These are phyloP conservation scores for Leucopternis melanops DNA, from an alignment of 2,113 vertebrate genomes.

Conservation along the genomic window DNA sequence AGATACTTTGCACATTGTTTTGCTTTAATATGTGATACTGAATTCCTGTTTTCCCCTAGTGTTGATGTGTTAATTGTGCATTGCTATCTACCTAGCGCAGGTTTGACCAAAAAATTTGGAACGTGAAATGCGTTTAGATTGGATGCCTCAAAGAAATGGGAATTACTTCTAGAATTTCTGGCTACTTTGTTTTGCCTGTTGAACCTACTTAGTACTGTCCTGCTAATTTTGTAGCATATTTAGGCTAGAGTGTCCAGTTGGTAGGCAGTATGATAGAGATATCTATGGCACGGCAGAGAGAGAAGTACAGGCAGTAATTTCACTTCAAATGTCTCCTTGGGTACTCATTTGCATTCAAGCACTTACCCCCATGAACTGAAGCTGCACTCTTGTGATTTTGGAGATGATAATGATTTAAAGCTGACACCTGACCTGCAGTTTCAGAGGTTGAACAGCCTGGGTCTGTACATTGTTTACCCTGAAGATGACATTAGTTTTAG, in stretches of 20 bases:
- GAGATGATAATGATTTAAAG: background rate
- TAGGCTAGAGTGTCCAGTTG: background rate
- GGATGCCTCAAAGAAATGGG: background rate
- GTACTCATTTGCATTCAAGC: background rate
- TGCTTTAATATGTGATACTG: background rate
- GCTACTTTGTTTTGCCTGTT: background rate
- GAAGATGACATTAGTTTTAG: background rate
- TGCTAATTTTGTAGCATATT: background rate
- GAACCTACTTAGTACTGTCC: background rate
- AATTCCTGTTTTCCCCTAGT: background rate
- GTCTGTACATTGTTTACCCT: background rate
- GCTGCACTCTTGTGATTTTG: background rate
- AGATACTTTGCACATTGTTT: background rate
- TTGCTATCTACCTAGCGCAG: background rate
- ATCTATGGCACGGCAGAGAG: background rate
- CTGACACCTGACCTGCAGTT: background rate
- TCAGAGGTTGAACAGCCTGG: background rate
- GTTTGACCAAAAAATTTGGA: background rate
- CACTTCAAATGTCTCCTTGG: background rate
- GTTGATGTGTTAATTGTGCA: background rate
- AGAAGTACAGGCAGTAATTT: background rate
- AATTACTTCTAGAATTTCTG: background rate
- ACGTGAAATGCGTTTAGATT: background rate
- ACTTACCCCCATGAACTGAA: background rate
- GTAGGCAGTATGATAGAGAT: background rate